phyloP scores from a whole-genome alignment of 2,113 vertebrate species.

The Cacatua alba region DNA sequence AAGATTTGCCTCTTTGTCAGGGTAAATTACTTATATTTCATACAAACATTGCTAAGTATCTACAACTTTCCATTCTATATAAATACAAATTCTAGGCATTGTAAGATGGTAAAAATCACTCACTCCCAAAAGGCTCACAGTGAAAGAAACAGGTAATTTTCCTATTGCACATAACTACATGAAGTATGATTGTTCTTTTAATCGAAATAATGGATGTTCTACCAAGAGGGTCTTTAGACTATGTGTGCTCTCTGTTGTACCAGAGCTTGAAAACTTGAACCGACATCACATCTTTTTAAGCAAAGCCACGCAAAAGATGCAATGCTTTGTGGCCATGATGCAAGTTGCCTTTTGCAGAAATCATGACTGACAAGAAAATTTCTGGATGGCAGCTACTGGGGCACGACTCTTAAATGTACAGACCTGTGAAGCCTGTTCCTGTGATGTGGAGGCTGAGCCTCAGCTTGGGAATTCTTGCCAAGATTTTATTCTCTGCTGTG shows the following conservation, averaged over 20 bases:
- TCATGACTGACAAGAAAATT: not conserved
- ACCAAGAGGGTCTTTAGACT: not conserved
- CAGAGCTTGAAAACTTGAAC: not conserved
- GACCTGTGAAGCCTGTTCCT: not conserved
- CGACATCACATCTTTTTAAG: not conserved
- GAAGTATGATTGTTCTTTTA: not conserved
- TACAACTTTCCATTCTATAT: not conserved
- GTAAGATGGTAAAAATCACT: constrained; percentile 1
- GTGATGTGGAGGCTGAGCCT: not conserved
- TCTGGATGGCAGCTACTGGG: not conserved
- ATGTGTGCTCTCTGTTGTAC: not conserved
- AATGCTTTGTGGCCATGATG: not conserved
- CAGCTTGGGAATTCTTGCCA: not conserved
- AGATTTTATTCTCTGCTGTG: not conserved
- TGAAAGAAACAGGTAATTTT: not conserved
- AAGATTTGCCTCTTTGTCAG: not conserved
- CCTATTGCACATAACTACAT: not conserved
- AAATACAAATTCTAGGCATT: not conserved
- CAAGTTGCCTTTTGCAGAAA: not conserved
- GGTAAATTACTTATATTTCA: constrained; percentile 9
- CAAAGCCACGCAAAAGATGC: not conserved
- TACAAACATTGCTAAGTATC: not conserved
- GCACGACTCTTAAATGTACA: not conserved
- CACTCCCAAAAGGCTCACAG: not conserved
- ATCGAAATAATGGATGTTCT: not conserved